Evolutionary conservation across 2,113 vertebrate genomes (phyloP).

Genomic region (Mus spicilegus): DNA sequence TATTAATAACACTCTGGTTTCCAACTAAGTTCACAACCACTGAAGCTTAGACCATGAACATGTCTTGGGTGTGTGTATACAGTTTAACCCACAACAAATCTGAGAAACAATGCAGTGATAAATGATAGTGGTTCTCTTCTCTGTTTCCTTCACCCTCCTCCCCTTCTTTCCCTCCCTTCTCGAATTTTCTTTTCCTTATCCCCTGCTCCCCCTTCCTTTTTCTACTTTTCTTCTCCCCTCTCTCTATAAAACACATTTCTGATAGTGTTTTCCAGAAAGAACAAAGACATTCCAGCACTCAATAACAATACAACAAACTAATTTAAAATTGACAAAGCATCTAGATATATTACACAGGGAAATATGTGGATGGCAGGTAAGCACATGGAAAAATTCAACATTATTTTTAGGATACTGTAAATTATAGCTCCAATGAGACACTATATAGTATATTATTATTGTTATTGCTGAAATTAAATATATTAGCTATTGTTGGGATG

Average conservation of each 20-base stretch:
- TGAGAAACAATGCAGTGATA: background rate
- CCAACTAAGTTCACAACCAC: background rate
- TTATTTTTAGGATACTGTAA: background rate
- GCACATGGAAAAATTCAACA: background rate
- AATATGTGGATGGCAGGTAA: background rate
- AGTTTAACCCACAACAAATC: background rate
- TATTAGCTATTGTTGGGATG: background rate
- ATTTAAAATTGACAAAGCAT: background rate
- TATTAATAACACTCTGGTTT: background rate
- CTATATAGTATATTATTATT: background rate
- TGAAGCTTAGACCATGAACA: background rate
- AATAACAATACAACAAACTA: background rate
- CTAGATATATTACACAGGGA: background rate
- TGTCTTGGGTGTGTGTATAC: background rate
- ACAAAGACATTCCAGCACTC: background rate
- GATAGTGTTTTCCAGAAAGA: constrained; percentile 24
- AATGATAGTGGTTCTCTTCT: background rate
- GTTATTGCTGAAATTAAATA: background rate
- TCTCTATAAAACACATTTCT: background rate
- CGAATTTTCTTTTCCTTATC: too few relatives aligned
- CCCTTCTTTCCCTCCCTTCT: background rate
- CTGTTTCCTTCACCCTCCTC: background rate
- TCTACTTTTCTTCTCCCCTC: background rate
- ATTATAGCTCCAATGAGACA: background rate
- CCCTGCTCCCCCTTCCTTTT: background rate